Evolutionary conservation across 2,797 vertebrate species (phyloP).

Genomic region (Myotis planiceps): DNA sequence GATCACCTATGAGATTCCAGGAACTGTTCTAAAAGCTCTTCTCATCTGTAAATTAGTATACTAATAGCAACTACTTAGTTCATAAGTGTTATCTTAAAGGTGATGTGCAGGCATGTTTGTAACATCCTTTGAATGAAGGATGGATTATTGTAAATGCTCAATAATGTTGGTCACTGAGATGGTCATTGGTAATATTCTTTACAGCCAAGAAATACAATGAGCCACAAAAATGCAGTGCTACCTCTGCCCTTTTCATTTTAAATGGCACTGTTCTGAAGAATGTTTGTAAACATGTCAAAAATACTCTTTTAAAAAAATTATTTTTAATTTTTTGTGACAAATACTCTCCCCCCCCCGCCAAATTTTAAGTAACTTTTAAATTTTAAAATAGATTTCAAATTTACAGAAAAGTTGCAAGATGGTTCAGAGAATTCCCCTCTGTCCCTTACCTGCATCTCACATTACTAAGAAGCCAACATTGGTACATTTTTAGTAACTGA

Average conservation of each 20-base stretch:
- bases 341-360: too few species aligned
- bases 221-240: neutral
- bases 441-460: neutral
- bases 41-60: neutral
- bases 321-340: neutral
- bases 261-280: neutral
- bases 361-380: neutral
- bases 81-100: neutral
- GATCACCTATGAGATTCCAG: neutral
- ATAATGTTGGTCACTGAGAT: neutral
- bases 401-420: neutral
- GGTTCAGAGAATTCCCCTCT: neutral
- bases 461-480: neutral
- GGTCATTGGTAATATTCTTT: neutral
- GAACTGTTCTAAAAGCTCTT: neutral
- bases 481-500: neutral
- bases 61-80: neutral
- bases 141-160: neutral
- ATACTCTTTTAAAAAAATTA: neutral
- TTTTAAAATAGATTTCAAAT: neutral
- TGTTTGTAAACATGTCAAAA: neutral
- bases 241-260: neutral
- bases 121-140: neutral
- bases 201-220: neutral
- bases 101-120: neutral